Conservation (phyloP, 2,797 vertebrate species). For the Falco novaeseelandiae region DNA sequence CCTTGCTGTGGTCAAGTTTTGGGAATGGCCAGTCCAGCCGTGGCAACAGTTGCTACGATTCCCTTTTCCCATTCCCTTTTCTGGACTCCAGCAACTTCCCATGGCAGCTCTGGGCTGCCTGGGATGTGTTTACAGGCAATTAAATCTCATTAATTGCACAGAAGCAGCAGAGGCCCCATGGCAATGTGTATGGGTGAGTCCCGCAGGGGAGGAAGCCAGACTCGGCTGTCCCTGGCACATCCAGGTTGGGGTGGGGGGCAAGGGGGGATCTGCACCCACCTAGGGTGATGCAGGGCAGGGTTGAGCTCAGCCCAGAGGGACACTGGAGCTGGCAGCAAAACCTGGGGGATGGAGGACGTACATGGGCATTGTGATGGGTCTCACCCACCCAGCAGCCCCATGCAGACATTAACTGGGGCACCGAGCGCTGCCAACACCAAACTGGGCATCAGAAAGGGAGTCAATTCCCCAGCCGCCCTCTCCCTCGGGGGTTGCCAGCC, state of each 20-base stretch:
- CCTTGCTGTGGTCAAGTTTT: accelerated
- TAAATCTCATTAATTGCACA: conserved; percentile 64
- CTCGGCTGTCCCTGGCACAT: accelerated
- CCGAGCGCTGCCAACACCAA: neutral
- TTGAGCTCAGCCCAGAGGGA: neutral
- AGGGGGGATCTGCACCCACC: accelerated
- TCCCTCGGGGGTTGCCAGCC: accelerated
- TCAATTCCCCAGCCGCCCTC: neutral
- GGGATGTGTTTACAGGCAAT: conserved; percentile 67
- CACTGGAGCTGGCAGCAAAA: neutral
- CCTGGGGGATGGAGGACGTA: accelerated
- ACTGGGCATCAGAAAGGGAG: neutral
- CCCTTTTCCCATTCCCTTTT: neutral
- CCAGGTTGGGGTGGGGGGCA: accelerated
- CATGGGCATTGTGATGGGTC: accelerated
- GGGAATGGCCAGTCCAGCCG: neutral
- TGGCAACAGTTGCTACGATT: conserved; percentile 55
- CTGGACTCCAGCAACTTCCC: neutral
- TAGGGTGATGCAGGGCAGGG: neutral
- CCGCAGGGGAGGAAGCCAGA: neutral
- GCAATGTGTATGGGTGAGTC: neutral
- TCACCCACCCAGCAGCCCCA: neutral
- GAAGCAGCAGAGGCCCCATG: neutral
- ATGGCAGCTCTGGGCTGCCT: conserved; percentile 19
- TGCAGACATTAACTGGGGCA: accelerated